Evolutionary conservation across 2,888 invertebrate species (phyloP).

Genomic region (Amiota mariae): DNA sequence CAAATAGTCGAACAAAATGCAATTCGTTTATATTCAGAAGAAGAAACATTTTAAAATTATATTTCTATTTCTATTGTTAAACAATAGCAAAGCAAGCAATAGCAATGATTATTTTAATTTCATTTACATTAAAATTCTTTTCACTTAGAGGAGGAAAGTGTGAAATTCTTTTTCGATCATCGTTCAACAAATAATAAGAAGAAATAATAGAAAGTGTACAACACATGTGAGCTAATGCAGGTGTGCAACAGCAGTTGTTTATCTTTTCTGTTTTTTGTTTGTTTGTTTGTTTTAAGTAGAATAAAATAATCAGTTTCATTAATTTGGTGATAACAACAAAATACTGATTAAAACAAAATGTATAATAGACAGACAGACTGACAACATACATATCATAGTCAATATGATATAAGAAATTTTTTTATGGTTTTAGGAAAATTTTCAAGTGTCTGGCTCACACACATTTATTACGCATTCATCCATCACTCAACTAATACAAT

Average conservation of each 20-base stretch:
- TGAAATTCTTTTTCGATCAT: conserved; percentile 47
- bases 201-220: neutral
- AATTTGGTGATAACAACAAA: no score
- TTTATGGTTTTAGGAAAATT: conserved; percentile 10
- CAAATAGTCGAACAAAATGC: conserved; percentile 40
- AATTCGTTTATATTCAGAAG: neutral
- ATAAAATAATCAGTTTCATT: no score
- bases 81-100: neutral
- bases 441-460: conserved; percentile 1
- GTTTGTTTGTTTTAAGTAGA: no score
- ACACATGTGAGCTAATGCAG: conserved; percentile 45
- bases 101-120: conserved; percentile 29
- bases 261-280: no score
- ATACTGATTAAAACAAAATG: no score
- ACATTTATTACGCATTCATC: no score
- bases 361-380: no score
- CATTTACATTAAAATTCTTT: conserved; percentile 37
- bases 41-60: neutral
- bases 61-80: conserved; percentile 5
- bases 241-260: conserved; percentile 46
- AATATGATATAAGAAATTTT: neutral
- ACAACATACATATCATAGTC: no score
- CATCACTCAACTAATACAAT: no score
- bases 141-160: conserved; percentile 41
- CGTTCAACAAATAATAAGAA: no score